Evolutionary conservation across 2,113 vertebrate species (phyloP).

Genomic region (Pantherophis guttatus): DNA sequence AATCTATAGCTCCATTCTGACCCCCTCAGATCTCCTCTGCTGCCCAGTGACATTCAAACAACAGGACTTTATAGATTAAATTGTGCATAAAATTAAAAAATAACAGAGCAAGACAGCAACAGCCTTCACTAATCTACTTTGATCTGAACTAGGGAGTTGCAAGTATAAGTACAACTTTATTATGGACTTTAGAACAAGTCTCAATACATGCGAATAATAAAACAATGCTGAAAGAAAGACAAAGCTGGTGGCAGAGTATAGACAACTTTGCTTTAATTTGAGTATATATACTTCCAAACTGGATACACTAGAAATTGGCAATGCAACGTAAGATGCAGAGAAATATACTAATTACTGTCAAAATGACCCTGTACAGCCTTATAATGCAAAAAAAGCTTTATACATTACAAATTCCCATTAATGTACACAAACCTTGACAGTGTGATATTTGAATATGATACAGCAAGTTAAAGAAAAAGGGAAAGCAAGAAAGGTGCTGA

Average conservation of each 20-base stretch:
- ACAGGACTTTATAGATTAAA: neutral
- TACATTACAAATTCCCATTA: constrained; percentile 96
- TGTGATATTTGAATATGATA: constrained; percentile 82
- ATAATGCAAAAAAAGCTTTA: constrained; percentile 96
- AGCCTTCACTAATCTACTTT: neutral
- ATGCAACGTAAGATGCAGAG: constrained; percentile 93
- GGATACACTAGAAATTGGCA: constrained; percentile 99
- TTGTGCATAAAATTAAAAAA: neutral
- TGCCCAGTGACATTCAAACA: neutral
- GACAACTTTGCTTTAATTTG: constrained; percentile 83
- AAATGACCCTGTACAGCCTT: constrained; percentile 99
- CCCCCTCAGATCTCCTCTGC: neutral
- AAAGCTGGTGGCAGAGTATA: constrained; percentile 65
- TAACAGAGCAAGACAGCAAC: neutral
- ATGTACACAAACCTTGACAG: constrained; percentile 80
- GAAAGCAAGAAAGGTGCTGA: constrained; percentile 76
- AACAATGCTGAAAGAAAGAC: constrained; percentile 43
- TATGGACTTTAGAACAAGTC: neutral
- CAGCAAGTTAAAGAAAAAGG: constrained; percentile 74
- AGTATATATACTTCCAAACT: constrained; percentile 99
- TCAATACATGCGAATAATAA: neutral
- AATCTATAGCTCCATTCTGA: neutral
- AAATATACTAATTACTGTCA: constrained; percentile 96
- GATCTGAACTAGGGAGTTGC: neutral
- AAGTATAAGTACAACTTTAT: neutral